Conservation (phyloP, 2,888 invertebrate species). For the Coleophora deauratella region DNA sequence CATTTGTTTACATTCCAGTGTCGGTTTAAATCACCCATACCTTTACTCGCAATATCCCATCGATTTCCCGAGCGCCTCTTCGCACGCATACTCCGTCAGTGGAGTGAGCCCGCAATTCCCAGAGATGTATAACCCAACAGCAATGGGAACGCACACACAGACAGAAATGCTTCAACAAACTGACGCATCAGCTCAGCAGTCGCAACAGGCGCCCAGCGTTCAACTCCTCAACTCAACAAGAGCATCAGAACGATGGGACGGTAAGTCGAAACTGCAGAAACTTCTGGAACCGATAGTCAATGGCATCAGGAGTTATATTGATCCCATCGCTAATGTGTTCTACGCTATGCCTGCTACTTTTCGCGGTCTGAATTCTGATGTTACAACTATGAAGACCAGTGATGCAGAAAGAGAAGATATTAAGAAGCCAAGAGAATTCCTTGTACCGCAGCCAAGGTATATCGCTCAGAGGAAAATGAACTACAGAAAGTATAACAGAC, state of each 20-base stretch:
- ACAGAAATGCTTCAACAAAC: conserved; percentile 56
- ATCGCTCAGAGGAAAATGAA: conserved; percentile 62
- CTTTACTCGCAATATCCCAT: conserved; percentile 71
- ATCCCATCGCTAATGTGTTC: conserved; percentile 57
- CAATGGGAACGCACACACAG: conserved; percentile 50
- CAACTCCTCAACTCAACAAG: conserved; percentile 54
- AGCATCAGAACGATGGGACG: conserved; percentile 68
- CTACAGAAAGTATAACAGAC: conserved; percentile 33
- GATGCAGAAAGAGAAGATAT: conserved; percentile 40
- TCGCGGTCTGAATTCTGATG: conserved; percentile 54
- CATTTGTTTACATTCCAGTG: conserved; percentile 61
- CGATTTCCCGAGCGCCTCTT: conserved; percentile 70
- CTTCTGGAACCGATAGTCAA: conserved; percentile 59
- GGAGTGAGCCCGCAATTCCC: conserved; percentile 67
- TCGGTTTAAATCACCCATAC: conserved; percentile 68
- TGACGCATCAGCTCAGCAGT: conserved; percentile 68
- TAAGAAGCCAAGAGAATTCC: conserved; percentile 50
- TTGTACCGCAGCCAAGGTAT: conserved; percentile 56
- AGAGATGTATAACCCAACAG: conserved; percentile 64
- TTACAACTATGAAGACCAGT: conserved; percentile 39
- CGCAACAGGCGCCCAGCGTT: conserved; percentile 61
- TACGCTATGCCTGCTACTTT: conserved; percentile 61
- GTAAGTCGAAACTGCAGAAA: conserved; percentile 66
- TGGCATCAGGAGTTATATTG: conserved; percentile 47
- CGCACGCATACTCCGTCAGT: conserved; percentile 69